These are phyloP conservation scores for Halocynthia roretzi DNA, from an alignment of 23 tunicate genomes.

Conservation along the genomic window DNA sequence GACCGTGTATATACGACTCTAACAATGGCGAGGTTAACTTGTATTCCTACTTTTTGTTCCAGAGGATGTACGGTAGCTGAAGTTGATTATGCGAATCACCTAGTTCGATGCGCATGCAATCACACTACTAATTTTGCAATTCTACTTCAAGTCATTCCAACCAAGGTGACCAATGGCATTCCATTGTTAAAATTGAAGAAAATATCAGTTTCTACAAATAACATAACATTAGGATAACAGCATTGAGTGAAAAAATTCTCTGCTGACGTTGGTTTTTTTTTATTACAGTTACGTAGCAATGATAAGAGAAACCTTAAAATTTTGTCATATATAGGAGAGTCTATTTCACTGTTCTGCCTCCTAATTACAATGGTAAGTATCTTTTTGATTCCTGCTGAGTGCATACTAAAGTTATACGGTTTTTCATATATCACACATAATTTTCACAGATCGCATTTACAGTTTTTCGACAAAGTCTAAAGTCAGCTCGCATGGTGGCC, in stretches of 20 bases:
- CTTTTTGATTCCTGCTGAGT: background rate
- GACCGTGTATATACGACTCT: too few species aligned
- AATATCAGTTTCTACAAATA: background rate
- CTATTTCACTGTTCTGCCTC: slow-evolving; percentile 57
- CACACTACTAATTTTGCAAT: slow-evolving; percentile 94
- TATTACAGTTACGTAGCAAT: slow-evolving; percentile 25
- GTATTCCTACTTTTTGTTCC: background rate
- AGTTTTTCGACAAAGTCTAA: slow-evolving; percentile 49
- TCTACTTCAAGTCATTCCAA: slow-evolving; percentile 57
- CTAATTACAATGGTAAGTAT: slow-evolving; percentile 54
- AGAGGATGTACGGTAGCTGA: slow-evolving; percentile 47
- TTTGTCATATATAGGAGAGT: slow-evolving; percentile 67
- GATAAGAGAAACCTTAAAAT: slow-evolving; percentile 30
- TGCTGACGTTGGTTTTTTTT: too few species aligned
- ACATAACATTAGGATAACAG: too few species aligned
- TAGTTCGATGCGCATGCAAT: slow-evolving; percentile 56
- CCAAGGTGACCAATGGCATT: slow-evolving; percentile 42
- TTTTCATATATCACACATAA: background rate
- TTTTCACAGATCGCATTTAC: slow-evolving; percentile 31
- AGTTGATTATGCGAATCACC: slow-evolving; percentile 1
- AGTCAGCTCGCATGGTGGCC: slow-evolving; percentile 64
- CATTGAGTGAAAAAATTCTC: too few species aligned
- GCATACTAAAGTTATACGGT: too few species aligned
- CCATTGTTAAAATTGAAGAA: background rate
- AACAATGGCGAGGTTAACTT: background rate